These are phyloP conservation scores for Pao palembangensis DNA, from an alignment of 2,113 vertebrate genomes.

Conservation along the genomic window DNA sequence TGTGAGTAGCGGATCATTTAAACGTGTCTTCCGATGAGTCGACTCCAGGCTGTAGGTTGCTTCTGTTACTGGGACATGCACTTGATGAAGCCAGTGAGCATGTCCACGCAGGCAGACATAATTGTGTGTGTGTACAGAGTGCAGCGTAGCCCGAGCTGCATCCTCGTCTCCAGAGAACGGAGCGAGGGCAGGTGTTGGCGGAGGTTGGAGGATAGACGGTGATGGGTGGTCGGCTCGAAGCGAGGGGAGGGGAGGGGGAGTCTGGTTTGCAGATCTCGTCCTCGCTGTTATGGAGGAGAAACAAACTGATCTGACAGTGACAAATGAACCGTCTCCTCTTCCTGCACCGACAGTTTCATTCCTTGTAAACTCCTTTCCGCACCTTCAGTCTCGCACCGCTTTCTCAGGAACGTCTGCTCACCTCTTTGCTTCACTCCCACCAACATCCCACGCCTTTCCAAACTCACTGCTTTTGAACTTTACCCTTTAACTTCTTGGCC, in stretches of 20 bases:
- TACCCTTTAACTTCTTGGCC: constrained; percentile 23
- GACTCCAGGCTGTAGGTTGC: constrained; percentile 56
- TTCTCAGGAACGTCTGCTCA: constrained; percentile 29
- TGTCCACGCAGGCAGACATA: constrained; percentile 56
- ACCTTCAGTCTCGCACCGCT: constrained; percentile 44
- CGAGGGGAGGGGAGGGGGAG: constrained; percentile 35
- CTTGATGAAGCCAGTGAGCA: constrained; percentile 61
- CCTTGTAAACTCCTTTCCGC: constrained; percentile 50
- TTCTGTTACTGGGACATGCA: constrained; percentile 47
- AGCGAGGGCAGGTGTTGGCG: constrained; percentile 61
- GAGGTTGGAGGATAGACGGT: constrained; percentile 58
- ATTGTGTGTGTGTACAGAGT: constrained; percentile 39
- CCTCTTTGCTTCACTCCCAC: constrained; percentile 41
- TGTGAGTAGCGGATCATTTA: constrained; percentile 18
- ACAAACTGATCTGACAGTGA: constrained; percentile 77
- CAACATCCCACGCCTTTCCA: constrained; percentile 30
- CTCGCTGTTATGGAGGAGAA: constrained; percentile 74
- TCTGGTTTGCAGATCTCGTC: constrained; percentile 55
- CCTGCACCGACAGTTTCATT: constrained; percentile 64
- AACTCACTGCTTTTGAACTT: constrained; percentile 28
- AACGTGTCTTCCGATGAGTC: constrained; percentile 37
- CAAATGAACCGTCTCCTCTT: constrained; percentile 72
- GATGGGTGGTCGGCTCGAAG: constrained; percentile 58
- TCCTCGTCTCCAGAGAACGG: constrained; percentile 41
- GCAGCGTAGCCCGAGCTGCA: constrained; percentile 39